These are phyloP conservation scores for Strix uralensis DNA, from an alignment of 2,113 vertebrate genomes.

Conservation along the genomic window DNA sequence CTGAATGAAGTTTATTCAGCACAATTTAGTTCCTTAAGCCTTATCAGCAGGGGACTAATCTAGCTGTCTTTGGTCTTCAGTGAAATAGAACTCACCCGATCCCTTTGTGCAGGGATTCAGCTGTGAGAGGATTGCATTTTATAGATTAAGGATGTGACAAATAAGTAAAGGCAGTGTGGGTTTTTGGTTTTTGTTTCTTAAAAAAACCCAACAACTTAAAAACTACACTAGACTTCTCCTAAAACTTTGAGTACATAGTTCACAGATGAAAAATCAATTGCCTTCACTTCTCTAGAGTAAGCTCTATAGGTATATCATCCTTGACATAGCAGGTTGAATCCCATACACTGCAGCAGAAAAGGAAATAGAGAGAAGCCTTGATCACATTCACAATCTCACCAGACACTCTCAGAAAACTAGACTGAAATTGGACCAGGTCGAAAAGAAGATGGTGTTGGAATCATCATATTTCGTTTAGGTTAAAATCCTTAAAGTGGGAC, in stretches of 20 bases:
- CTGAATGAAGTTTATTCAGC: neutral
- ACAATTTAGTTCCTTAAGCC: neutral
- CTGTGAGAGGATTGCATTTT: neutral
- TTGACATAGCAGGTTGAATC: neutral
- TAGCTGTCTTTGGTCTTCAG: neutral
- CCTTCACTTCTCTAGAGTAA: neutral
- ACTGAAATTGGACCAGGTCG: neutral
- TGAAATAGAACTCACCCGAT: neutral
- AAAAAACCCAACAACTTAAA: neutral
- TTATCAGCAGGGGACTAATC: neutral
- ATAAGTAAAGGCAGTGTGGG: neutral
- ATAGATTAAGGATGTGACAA: neutral
- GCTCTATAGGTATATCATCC: neutral
- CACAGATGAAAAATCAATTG: neutral
- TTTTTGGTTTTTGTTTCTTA: neutral
- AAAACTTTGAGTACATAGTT: neutral
- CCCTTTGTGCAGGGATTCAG: neutral
- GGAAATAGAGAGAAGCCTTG: neutral
- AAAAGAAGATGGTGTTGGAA: neutral
- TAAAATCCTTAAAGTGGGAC: neutral
- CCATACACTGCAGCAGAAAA: neutral
- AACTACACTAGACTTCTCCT: neutral
- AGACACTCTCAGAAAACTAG: neutral
- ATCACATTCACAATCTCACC: neutral
- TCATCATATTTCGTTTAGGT: neutral